These are phyloP conservation scores for Gastrophysa polygoni DNA, from an alignment of 2,888 invertebrate species.

Conservation along the genomic window DNA sequence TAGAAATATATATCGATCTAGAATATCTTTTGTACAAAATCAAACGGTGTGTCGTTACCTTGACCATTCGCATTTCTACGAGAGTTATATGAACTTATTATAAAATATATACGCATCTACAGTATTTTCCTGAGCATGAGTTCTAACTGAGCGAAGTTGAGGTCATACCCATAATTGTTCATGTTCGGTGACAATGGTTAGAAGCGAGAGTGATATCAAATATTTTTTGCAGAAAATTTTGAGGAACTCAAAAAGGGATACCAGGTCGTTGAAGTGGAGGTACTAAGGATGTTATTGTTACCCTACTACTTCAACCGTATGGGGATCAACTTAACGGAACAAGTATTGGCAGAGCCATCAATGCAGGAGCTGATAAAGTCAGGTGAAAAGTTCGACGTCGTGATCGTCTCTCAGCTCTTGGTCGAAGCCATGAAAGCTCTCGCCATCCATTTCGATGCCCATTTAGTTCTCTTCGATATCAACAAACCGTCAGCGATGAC, in stretches of 20 bases:
- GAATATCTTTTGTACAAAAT: no score
- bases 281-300: neutral
- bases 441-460: slow-evolving; percentile 52
- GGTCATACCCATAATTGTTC: no score
- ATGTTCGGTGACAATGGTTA: no score
- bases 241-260: neutral
- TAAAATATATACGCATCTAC: no score
- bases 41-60: no score
- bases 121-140: no score
- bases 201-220: no score
- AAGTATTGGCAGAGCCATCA: slow-evolving; percentile 41
- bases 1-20: no score
- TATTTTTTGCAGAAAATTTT: neutral
- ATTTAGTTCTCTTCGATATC: slow-evolving; percentile 55
- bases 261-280: neutral
- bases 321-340: slow-evolving; percentile 42
- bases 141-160: no score
- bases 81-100: no score
- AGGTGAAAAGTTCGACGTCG: slow-evolving; percentile 53
- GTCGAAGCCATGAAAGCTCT: slow-evolving; percentile 60
- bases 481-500: slow-evolving; percentile 29
- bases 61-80: no score
- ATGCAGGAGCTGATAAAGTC: slow-evolving; percentile 49
- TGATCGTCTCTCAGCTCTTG: slow-evolving; percentile 59
- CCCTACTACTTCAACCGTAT: neutral